phyloP scores from a whole-genome alignment of 2,888 invertebrate genomes.

The Melieria omissa region DNA sequence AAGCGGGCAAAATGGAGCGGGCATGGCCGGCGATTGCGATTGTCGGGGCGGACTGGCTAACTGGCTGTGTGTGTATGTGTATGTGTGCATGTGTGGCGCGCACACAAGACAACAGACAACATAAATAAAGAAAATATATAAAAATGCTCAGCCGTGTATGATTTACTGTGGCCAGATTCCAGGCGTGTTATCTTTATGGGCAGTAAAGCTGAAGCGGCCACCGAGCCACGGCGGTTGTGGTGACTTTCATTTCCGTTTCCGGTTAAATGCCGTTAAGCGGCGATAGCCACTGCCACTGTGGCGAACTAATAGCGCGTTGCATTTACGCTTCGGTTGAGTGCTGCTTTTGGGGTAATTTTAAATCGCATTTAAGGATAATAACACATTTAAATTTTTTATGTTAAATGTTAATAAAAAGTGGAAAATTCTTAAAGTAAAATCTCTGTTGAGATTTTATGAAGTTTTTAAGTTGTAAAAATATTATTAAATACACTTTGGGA shows the following conservation, averaged over 20 bases:
- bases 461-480: no score
- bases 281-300: no score
- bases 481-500: no score
- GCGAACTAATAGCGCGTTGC: no score
- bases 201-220: conserved; percentile 8
- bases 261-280: neutral
- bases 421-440: no score
- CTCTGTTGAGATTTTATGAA: no score
- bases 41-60: neutral
- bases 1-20: conserved; percentile 12
- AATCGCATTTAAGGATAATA: no score
- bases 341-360: no score
- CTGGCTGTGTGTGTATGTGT: neutral
- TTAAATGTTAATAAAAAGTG: no score
- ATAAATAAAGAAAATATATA: neutral
- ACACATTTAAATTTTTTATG: no score
- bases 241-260: conserved; percentile 26
- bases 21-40: neutral
- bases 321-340: no score
- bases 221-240: conserved; percentile 22
- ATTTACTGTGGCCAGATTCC: conserved; percentile 11
- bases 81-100: neutral
- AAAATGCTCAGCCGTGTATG: conserved; percentile 17
- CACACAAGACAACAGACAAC: neutral
- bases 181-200: conserved; percentile 16